Percentiles rank a stretch among this genome's conserved stretches.
These are phyloP conservation scores for Silurus lanzhouensis DNA, from an alignment of 2,797 vertebrate species.

Conservation along the genomic window DNA sequence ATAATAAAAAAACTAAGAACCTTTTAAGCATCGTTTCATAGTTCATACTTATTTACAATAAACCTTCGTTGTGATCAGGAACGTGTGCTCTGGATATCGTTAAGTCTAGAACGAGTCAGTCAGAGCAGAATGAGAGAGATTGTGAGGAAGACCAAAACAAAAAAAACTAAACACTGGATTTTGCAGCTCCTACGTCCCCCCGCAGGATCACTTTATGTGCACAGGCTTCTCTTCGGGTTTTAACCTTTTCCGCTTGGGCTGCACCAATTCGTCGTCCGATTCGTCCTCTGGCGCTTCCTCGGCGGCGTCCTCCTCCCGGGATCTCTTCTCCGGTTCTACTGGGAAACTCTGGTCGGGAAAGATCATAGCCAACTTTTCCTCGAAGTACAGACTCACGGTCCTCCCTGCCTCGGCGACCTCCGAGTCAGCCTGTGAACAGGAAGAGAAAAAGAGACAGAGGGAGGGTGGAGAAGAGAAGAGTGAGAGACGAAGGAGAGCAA, in stretches of 20 bases:
- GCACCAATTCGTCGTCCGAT: conserved; percentile 94
- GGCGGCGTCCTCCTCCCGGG: conserved; percentile 72
- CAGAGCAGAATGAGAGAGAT: conserved; percentile 51
- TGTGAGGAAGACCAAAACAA: conserved; percentile 63
- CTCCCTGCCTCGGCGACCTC: conserved; percentile 97
- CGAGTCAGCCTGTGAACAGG: conserved; percentile 86
- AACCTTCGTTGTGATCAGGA: conserved; percentile 42
- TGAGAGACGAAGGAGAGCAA: conserved; percentile 64
- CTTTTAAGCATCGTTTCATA: conserved; percentile 66
- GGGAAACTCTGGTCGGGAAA: conserved; percentile 94
- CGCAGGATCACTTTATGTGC: conserved; percentile 86
- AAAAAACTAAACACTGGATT: conserved; percentile 3
- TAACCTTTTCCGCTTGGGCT: conserved; percentile 95
- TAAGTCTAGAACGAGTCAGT: conserved; percentile 50
- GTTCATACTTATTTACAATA: conserved; percentile 66
- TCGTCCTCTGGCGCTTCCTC: conserved; percentile 88
- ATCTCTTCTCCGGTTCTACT: conserved; percentile 80
- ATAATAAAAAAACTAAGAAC: conserved; percentile 65
- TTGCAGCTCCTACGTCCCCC: conserved; percentile 14
- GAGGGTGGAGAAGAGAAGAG: conserved; percentile 57
- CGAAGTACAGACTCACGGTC: conserved; percentile 90
- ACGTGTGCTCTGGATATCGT: conserved; percentile 30
- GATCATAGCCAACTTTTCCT: conserved; percentile 91
- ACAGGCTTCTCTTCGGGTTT: conserved; percentile 91
- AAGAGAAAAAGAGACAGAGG: conserved; percentile 46